Conservation (phyloP, 2,113 vertebrate genomes). For the Scartelaos histophorus region DNA sequence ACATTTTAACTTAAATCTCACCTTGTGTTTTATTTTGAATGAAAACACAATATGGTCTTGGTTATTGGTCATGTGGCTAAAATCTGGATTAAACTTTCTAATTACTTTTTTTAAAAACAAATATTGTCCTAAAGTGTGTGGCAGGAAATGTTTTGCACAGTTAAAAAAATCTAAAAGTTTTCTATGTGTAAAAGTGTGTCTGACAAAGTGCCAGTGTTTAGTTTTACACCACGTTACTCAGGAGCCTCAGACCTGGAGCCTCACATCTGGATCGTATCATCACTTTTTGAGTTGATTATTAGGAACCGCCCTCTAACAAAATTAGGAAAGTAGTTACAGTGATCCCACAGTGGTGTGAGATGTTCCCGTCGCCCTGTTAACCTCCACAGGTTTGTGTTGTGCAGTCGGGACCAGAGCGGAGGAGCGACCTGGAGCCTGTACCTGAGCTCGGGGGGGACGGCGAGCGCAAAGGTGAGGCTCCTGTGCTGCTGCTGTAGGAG, state of each 20-base stretch:
- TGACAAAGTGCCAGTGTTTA: background rate
- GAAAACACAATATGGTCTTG: too few species aligned
- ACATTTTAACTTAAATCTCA: too few species aligned
- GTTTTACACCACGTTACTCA: background rate
- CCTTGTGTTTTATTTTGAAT: too few species aligned
- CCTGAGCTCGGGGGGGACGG: constrained; percentile 23
- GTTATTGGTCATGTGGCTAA: too few species aligned
- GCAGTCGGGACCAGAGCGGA: background rate
- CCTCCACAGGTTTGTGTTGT: background rate
- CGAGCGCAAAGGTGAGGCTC: constrained; percentile 23
- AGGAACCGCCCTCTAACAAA: background rate
- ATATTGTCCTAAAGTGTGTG: background rate
- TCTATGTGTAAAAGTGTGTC: too few species aligned
- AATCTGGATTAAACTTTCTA: background rate
- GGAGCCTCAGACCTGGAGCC: background rate
- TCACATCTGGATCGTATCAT: constrained; percentile 5
- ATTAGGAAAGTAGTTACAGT: background rate
- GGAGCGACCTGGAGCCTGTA: background rate
- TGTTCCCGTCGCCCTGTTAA: background rate
- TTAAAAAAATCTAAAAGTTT: background rate
- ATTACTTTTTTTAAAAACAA: background rate
- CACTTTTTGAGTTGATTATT: background rate
- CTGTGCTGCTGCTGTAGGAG: constrained; percentile 50
- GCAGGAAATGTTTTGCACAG: background rate
- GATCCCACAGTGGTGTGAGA: background rate